Conservation (phyloP, 1,140 invertebrate genomes). For the Drusus annulatus region DNA sequence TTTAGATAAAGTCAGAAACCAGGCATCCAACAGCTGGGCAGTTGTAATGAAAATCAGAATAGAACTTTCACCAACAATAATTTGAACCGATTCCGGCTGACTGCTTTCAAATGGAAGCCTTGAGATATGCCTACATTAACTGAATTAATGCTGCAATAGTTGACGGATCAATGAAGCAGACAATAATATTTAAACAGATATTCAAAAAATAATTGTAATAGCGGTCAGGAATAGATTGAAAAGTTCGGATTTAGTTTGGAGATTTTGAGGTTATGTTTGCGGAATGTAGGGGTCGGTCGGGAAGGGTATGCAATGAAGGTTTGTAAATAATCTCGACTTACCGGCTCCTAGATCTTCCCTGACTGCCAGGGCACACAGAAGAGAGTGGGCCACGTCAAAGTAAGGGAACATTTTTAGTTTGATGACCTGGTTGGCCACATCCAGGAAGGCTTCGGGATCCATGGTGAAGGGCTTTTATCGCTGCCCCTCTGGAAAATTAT, state of each 20-base stretch:
- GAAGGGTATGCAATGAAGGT: neutral
- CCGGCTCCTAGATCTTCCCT: slow-evolving; percentile 95
- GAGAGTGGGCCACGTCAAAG: slow-evolving; percentile 97
- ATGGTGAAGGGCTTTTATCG: slow-evolving; percentile 70
- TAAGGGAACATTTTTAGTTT: slow-evolving; percentile 99
- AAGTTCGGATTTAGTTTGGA: no score
- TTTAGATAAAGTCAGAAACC: neutral
- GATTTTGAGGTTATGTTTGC: neutral
- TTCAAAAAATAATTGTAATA: no score
- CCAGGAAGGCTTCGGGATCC: slow-evolving; percentile 97
- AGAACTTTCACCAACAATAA: neutral
- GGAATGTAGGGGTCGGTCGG: neutral
- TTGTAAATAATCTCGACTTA: slow-evolving; percentile 68
- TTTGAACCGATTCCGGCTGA: neutral
- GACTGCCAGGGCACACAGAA: slow-evolving; percentile 91
- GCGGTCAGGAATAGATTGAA: no score
- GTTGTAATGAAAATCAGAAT: neutral
- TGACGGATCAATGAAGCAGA: slow-evolving; percentile 21
- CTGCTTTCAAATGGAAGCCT: neutral
- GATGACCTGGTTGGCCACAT: slow-evolving; percentile 98
- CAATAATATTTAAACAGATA: neutral
- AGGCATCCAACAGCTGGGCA: neutral
- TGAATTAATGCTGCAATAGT: neutral
- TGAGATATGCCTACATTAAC: neutral
- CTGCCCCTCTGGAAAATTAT: slow-evolving; percentile 43